phyloP scores from a whole-genome alignment of 1,140 invertebrate species.

The Drosophila lacertosa region DNA sequence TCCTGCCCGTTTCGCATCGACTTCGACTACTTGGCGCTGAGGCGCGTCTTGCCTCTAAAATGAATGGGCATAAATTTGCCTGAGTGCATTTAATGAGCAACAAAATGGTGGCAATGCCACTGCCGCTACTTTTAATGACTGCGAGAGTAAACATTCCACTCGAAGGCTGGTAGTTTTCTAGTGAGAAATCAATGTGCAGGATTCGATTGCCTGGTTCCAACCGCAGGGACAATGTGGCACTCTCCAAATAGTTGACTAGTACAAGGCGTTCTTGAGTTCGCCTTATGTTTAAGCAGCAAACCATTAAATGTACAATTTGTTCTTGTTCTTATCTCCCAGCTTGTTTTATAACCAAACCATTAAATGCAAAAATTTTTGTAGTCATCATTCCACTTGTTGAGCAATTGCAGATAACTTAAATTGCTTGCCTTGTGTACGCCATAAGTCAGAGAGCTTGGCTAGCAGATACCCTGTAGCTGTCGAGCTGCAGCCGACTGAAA shows the following conservation, averaged over 20 bases:
- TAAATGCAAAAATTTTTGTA: neutral
- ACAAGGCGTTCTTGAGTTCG: no score
- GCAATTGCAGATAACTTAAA: neutral
- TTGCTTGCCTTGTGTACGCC: neutral
- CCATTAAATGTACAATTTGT: no score
- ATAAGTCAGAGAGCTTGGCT: neutral
- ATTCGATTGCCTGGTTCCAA: no score
- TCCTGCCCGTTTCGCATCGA: neutral
- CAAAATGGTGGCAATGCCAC: slow-evolving; percentile 19
- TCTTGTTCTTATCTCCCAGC: neutral
- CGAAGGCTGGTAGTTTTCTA: slow-evolving; percentile 3
- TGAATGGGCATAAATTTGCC: slow-evolving; percentile 51
- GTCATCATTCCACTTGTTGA: neutral
- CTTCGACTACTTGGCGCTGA: neutral
- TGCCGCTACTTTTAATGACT: slow-evolving; percentile 25
- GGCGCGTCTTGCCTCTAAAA: slow-evolving; percentile 18
- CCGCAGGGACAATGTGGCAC: no score
- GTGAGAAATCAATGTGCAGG: slow-evolving; percentile 9
- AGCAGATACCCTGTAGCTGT: neutral
- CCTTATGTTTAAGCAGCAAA: no score
- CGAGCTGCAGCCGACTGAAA: no score
- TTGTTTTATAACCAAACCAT: no score
- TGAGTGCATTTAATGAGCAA: slow-evolving; percentile 55
- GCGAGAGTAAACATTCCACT: slow-evolving; percentile 19
- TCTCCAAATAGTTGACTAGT: no score